Conservation (phyloP, 2,888 invertebrate species). For the Microplitis deprimator region DNA sequence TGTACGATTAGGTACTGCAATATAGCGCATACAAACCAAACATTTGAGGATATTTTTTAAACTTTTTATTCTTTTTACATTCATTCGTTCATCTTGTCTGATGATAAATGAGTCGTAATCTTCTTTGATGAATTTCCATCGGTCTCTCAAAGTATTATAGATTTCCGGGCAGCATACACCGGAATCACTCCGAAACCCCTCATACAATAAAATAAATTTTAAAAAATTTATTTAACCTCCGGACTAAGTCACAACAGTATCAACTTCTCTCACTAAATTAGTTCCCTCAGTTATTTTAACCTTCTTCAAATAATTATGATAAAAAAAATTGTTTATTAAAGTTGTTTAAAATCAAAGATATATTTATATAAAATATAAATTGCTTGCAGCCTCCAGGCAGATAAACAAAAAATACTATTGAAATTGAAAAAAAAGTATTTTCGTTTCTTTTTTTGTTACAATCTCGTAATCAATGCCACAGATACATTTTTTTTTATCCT, state of each 20-base stretch:
- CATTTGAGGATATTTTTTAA: constrained; percentile 11
- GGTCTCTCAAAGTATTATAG: background rate
- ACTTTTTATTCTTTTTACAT: constrained; percentile 23
- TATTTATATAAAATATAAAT: too few relatives aligned
- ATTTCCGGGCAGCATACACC: constrained; percentile 2
- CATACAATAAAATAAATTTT: too few relatives aligned
- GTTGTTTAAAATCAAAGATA: too few relatives aligned
- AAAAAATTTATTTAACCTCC: too few relatives aligned
- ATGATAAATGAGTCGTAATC: constrained; percentile 40
- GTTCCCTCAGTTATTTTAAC: too few relatives aligned
- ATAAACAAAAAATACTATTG: constrained; percentile 10
- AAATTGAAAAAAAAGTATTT: constrained; percentile 31
- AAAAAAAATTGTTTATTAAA: too few relatives aligned
- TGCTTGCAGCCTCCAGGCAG: background rate
- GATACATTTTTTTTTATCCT: constrained; percentile 38
- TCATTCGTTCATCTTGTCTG: constrained; percentile 22
- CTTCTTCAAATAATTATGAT: too few relatives aligned
- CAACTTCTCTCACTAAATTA: too few relatives aligned
- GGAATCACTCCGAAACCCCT: background rate
- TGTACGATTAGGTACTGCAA: constrained; percentile 13
- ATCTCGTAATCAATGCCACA: constrained; percentile 44
- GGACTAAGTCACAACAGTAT: too few relatives aligned
- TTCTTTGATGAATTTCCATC: constrained; percentile 19
- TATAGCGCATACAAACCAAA: background rate
- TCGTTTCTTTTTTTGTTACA: constrained; percentile 18